phyloP scores from a whole-genome alignment of 2,888 invertebrate genomes.

The Netelia fuscicornis region DNA sequence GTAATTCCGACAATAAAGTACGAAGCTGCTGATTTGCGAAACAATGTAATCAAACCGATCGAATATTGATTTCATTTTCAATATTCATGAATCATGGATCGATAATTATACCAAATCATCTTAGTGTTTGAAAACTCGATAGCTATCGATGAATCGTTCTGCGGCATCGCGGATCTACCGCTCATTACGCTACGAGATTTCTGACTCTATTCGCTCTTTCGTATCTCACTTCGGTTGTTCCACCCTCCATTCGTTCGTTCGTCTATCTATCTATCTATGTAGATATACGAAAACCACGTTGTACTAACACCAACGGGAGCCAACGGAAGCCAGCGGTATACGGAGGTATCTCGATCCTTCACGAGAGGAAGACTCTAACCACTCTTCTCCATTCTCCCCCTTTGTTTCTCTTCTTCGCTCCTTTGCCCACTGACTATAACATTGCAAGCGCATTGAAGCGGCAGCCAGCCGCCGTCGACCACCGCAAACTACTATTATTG shows the following conservation, averaged over 20 bases:
- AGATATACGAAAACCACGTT: slow-evolving; percentile 45
- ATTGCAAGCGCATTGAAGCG: slow-evolving; percentile 50
- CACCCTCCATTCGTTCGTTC: neutral
- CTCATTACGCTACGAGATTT: slow-evolving; percentile 7
- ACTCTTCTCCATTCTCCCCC: neutral
- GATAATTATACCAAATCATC: no score
- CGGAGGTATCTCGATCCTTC: slow-evolving; percentile 57
- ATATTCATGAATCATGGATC: no score
- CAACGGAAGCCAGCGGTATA: slow-evolving; percentile 3
- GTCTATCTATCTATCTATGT: slow-evolving; percentile 35
- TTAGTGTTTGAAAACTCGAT: neutral
- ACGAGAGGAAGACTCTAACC: slow-evolving; percentile 41
- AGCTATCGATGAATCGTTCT: neutral
- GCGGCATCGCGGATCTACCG: neutral
- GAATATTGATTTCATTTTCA: no score
- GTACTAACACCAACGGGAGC: slow-evolving; percentile 34
- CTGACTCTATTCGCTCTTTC: slow-evolving; percentile 16
- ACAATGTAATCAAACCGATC: no score
- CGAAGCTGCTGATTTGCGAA: no score
- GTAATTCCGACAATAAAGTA: no score
- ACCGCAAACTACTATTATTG: slow-evolving; percentile 71
- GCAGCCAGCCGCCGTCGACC: slow-evolving; percentile 57
- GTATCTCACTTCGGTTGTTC: slow-evolving; percentile 34
- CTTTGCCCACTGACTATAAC: slow-evolving; percentile 50
- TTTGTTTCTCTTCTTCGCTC: slow-evolving; percentile 47